Conservation (phyloP, 64 coral and sea anemone species). For the Montipora cactus region DNA sequence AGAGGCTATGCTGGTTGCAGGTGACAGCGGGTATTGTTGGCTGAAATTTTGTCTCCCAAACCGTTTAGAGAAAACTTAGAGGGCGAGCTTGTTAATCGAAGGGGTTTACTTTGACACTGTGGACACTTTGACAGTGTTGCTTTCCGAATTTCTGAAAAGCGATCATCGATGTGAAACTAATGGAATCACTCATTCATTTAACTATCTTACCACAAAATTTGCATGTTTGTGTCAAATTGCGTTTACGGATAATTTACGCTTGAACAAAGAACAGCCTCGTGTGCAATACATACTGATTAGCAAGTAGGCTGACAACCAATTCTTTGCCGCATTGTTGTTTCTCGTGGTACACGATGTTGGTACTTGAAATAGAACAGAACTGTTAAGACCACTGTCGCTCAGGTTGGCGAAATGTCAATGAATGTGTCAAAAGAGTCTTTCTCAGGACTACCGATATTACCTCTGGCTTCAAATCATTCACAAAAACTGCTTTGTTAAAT, state of each 20-base stretch:
- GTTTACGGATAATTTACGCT: constrained; percentile 4
- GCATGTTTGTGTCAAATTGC: constrained; percentile 25
- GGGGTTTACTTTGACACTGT: neutral
- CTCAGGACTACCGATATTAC: too few relatives aligned
- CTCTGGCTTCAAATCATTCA: too few relatives aligned
- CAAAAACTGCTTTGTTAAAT: too few relatives aligned
- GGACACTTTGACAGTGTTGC: neutral
- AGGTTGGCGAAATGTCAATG: too few relatives aligned
- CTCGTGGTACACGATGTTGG: too few relatives aligned
- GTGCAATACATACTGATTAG: neutral
- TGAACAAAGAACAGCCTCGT: constrained; percentile 15
- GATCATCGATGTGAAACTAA: constrained; percentile 40
- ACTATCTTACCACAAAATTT: neutral
- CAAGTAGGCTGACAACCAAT: neutral
- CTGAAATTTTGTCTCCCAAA: neutral
- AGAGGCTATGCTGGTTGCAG: neutral
- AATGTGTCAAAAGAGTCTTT: too few relatives aligned
- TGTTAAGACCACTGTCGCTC: too few relatives aligned
- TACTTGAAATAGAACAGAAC: too few relatives aligned
- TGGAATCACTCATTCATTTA: neutral
- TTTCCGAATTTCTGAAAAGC: neutral
- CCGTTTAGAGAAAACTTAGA: neutral
- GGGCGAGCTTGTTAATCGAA: neutral
- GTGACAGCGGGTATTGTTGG: neutral
- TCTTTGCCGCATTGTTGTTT: too few relatives aligned